Evolutionary conservation across 2,113 vertebrate species (phyloP), one percentile per base, ranked within the genome.

Genomic region (Dolichotis patagonum): DNA sequence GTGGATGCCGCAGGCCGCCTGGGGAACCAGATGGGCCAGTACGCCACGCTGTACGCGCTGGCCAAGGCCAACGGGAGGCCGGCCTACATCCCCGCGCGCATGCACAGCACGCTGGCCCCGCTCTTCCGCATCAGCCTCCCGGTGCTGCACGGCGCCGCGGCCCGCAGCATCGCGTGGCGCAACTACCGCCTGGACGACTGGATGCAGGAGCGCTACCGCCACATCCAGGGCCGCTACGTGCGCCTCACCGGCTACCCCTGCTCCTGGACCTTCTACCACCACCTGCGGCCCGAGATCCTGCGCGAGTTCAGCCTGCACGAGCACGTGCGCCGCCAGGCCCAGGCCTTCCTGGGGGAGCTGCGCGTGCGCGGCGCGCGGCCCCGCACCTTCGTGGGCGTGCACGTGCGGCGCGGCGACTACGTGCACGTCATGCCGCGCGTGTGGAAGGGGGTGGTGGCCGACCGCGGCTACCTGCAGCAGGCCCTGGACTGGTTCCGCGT

Each of bases 211-310:
- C 67, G 3, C 24, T 97, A 98, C 95, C 95, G 94, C 73, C 96
- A 97, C 77, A 98, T 98, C 91, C 32, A 84, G 0, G 87, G 94
- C 0, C 65, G 43, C 11, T 98, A 96, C 11, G 93, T 98, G 26
- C 73, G 84, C 52, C 73, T 98, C 54, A 96, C 56, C 0, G 98
- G 98, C 46, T 98, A 97, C 96, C 98, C 98, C 46, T 98, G 98
- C 91, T 98, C 98, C 67, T 98, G 98, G 97, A 98, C 98, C 28
- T 98, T 98, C 96, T 98, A 98, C 92, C 98, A 98, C 92, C 98
- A 98, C 89, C 93, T 98, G 35, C 97, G 80, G 10, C 26, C 80
- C 0, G 97, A 98, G 85, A 98, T 98, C 85, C 91, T 94, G 11
- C 95, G 4, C 46, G 98, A 98, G 65, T 98, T 98, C 96, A 81